Evolutionary conservation across 2,113 vertebrate genomes (phyloP).

Genomic region (Vanacampus margaritifer): DNA sequence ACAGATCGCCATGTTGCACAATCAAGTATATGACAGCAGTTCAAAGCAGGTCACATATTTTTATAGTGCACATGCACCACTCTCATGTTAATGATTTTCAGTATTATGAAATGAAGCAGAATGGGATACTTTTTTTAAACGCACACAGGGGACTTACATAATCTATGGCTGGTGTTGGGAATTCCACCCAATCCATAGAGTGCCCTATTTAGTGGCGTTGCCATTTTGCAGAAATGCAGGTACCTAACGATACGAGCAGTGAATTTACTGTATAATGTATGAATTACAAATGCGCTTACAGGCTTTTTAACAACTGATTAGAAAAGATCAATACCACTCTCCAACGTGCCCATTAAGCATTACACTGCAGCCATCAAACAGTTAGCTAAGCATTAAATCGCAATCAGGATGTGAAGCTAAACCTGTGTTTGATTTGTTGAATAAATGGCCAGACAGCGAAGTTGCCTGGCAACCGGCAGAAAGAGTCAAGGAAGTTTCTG

Average conservation of each 20-base stretch:
- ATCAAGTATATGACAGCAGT: background rate
- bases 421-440: background rate
- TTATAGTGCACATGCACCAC: background rate
- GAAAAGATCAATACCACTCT: constrained; percentile 2
- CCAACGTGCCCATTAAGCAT: background rate
- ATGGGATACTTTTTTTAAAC: background rate
- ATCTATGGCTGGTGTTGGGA: background rate
- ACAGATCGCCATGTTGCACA: background rate
- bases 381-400: background rate
- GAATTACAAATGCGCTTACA: background rate
- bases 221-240: background rate
- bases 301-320: background rate
- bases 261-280: background rate
- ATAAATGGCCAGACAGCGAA: background rate
- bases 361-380: background rate
- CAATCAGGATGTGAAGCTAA: background rate
- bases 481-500: background rate
- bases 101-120: background rate
- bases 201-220: background rate
- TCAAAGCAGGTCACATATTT: background rate
- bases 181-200: background rate
- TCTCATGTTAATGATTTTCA: background rate
- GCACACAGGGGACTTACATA: background rate
- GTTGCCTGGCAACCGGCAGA: background rate
- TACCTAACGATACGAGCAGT: background rate